Base-by-base conservation (phyloP, 2,797 vertebrate species). In the Falco peregrinus region DNA sequence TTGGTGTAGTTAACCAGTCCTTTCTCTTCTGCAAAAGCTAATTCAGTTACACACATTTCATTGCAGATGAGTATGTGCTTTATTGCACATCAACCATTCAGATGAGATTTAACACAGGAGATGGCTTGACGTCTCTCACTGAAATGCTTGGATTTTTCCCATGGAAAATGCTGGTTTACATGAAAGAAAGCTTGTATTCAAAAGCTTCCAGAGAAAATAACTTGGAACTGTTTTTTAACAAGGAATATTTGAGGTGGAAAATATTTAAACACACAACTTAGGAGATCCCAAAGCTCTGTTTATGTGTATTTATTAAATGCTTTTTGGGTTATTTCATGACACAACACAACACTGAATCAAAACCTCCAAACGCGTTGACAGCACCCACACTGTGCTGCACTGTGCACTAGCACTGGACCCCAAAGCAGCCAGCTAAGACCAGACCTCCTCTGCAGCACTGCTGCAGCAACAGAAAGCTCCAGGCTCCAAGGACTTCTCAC, bases 291-390 rank as follows among this genome's bases (percentile, higher is more conserved):
- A 45, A 84, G 26, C 20, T 91, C 76, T 70, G 15, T 50, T 78
- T 29, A 7, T 8, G 6, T 29, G 5, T 20, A 8, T 16, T 70
- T 82, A 63, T 73, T 4, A 35, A 77, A 83, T 18, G 13, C 4
- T 14, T 86, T 61, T 51, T 41, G 16, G 16, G 47, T 71, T 71
- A 53, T 47, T 83, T 67, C 31, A 25, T 41, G 28, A 11, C 48
- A 75, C 10, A 61, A 43, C 26, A n/a, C 0, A 0, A 4, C 1
- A 2, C 31, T 39, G 48, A n/a, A 60, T 6, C 54, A 50, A 64
- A 60, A 45, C 28, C 39, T 87, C n/a, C 21, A 10, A 68, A 11
- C 2, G 9, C 56, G 12, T 8, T 11, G 68, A 10, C 5, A 33
- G 28, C 2, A 1, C 11, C 60, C 71, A 24, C 13, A 11, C 14